Base-by-base conservation (phyloP, 2,888 invertebrate genomes). In the Athalia cordata region DNA sequence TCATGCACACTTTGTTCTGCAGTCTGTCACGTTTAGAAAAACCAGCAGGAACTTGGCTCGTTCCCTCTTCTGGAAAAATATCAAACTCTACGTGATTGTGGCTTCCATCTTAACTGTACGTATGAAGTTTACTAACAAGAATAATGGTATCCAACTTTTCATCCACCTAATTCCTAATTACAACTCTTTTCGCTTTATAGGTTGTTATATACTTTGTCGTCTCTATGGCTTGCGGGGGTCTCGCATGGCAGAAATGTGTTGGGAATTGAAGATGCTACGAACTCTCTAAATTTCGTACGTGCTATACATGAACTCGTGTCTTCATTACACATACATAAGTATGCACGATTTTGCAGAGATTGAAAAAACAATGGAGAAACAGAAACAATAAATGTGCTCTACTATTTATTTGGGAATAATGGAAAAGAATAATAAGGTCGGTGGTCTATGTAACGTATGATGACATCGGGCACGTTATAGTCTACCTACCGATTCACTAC, bases 61-160 rank as follows among this genome's bases (percentile, higher is more conserved):
- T 61, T 95, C 96, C 13, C 93, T 98, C 91, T 98, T 97, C 91
- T 98, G 97, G 97, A 97, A 98, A 90, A 98, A 97, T 88, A 93
- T 98, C 13, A 98, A 98, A 90, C 92, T 98, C 87, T 97, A 97
- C 84, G 92, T 96, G 9, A 94, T 97, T 81, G 91, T 95, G 82
- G 94, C 92, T 43, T 89, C 92, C 4, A 91, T 95, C 76, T 91
- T 95, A 68, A 91, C 95, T 82, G 95, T 95, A 84, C 92, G 93
- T 92, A 82, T 79, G 5, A 65, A 55, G 5, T 61, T 3, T 11
- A 61, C 2, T 11, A 7, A 61, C 11, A 61, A 61, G 13, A 0
- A 61, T n/a, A 13, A 61, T 13, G 29, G 29, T 29, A 29, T 2
- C 29, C 7, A 74, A 15, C 61, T 47, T 70, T 11, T 8, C 4